Conservation (phyloP, 2,797 vertebrate genomes). For the Gouania willdenowi region DNA sequence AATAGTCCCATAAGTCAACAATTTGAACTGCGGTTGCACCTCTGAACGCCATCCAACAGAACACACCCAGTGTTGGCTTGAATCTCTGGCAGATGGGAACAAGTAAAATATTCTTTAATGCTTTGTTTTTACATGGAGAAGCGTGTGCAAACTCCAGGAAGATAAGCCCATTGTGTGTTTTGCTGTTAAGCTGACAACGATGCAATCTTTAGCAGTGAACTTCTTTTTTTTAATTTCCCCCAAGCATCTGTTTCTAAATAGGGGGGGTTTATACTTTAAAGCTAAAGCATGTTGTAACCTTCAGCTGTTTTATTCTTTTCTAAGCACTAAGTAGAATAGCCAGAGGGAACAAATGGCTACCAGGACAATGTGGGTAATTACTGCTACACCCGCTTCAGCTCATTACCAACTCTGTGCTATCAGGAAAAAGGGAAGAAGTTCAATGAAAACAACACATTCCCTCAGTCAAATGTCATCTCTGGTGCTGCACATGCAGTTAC, state of each 20-base stretch:
- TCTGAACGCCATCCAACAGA: constrained; percentile 31
- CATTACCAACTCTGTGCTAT: constrained; percentile 33
- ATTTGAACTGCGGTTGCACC: constrained; percentile 20
- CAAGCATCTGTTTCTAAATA: constrained; percentile 63
- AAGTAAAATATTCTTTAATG: constrained; percentile 49
- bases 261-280: constrained; percentile 60
- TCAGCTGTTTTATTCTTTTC: constrained; percentile 60
- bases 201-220: constrained; percentile 50
- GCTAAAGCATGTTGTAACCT: constrained; percentile 53
- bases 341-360: constrained; percentile 44
- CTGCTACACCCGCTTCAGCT: constrained; percentile 29
- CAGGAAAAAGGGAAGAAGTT: constrained; percentile 5
- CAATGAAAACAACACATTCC: constrained; percentile 19
- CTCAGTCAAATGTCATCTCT: constrained; percentile 16
- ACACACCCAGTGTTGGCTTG: constrained; percentile 28
- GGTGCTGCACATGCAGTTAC: constrained; percentile 13
- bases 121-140: constrained; percentile 34
- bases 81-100: constrained; percentile 37
- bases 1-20: constrained; percentile 8
- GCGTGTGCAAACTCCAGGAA: constrained; percentile 25
- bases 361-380: constrained; percentile 54
- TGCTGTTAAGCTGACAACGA: constrained; percentile 48
- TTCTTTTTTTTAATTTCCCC: constrained; percentile 45
- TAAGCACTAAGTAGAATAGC: constrained; percentile 48
- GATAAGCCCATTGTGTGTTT: constrained; percentile 48